Evolutionary conservation across 2,113 vertebrate genomes (phyloP).

Genomic region (Neotragus pygmaeus): DNA sequence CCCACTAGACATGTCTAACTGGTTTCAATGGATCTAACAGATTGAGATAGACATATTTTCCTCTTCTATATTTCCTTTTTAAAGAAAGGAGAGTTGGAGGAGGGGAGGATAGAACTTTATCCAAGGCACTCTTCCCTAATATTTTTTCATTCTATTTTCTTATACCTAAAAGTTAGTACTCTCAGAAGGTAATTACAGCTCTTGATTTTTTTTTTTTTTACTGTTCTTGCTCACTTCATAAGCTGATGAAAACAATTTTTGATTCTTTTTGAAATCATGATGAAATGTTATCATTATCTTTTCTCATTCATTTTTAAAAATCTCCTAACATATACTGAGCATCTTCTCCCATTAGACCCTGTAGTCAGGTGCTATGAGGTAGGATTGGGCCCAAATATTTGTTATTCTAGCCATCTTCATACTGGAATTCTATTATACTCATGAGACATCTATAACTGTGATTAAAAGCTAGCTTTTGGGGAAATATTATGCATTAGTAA

Average conservation of each 20-base stretch:
- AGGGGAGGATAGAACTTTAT: not conserved
- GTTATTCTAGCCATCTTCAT: not conserved
- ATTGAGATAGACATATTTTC: not conserved
- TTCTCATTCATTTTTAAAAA: not conserved
- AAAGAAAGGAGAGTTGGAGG: not conserved
- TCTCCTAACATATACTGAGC: not conserved
- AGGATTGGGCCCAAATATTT: not conserved
- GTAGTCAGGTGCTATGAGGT: not conserved
- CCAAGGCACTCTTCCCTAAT: not conserved
- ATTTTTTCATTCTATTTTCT: not conserved
- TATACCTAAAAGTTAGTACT: not conserved
- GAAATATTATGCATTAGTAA: not conserved
- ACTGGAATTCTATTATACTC: not conserved
- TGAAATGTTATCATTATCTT: not conserved
- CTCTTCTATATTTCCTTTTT: not conserved
- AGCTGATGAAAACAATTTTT: not conserved
- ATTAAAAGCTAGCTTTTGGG: not conserved
- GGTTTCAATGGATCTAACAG: not conserved
- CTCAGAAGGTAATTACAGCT: not conserved
- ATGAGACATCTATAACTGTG: not conserved
- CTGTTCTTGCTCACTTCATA: not conserved
- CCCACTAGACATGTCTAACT: not conserved
- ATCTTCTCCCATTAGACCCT: not conserved
- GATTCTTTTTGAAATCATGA: not conserved
- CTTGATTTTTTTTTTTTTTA: not conserved